phyloP scores from a whole-genome alignment of 37 sponge, comb jelly and placozoan genomes.

The Beroe ovata region DNA sequence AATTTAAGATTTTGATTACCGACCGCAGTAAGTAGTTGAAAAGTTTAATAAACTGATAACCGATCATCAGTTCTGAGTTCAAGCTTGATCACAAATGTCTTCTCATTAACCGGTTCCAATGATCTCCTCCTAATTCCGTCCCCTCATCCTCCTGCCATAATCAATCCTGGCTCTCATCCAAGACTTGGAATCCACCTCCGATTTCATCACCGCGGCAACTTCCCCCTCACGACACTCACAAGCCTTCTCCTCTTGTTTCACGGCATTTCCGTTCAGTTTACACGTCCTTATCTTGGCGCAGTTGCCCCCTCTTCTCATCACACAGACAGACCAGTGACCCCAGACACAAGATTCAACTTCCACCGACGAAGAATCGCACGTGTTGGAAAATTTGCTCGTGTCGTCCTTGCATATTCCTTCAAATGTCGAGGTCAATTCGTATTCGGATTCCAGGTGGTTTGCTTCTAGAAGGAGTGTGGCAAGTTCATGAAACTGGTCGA shows the following conservation, averaged over 20 bases:
- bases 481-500: conserved; percentile 54
- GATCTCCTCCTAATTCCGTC: no score
- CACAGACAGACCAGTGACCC: conserved; percentile 29
- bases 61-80: no score
- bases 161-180: not conserved
- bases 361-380: not conserved
- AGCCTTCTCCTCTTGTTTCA: not conserved
- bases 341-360: not conserved
- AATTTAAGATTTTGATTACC: no score
- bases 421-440: not conserved
- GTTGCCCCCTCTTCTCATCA: not conserved
- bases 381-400: not conserved
- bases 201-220: not conserved
- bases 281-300: conserved; percentile 16
- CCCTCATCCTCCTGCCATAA: no score
- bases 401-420: conserved; percentile 8
- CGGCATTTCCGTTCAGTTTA: not conserved
- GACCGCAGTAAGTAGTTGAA: no score
- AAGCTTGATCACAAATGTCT: no score
- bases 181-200: not conserved
- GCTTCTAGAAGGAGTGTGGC: conserved; percentile 25
- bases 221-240: not conserved
- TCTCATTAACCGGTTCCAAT: no score
- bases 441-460: not conserved
- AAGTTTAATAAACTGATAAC: no score